phyloP scores from a whole-genome alignment of 2,888 invertebrate species.

The Panopea generosa region DNA sequence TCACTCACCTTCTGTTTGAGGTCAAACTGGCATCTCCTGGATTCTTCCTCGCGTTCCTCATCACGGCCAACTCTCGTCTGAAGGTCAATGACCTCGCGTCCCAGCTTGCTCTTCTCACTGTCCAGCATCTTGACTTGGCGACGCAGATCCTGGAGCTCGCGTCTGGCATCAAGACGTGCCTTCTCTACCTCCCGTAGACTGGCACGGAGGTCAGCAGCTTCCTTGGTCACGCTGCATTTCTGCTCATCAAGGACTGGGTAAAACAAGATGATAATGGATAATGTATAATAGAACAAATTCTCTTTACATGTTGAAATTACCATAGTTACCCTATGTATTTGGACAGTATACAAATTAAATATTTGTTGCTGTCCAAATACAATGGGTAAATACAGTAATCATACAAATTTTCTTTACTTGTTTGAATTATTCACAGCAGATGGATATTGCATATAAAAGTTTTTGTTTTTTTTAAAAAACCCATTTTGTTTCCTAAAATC shows the following conservation, averaged over 20 bases:
- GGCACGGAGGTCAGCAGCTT: conserved; percentile 90
- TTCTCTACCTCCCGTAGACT: conserved; percentile 91
- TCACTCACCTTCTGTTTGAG: conserved; percentile 85
- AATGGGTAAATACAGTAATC: too few species aligned
- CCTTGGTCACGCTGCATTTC: conserved; percentile 91
- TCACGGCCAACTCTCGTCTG: conserved; percentile 83
- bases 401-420: too few species aligned
- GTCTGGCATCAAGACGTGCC: conserved; percentile 89
- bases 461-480: too few species aligned
- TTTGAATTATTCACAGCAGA: too few species aligned
- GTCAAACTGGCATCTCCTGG: conserved; percentile 83
- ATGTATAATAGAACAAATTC: too few species aligned
- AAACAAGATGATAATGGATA: too few species aligned
- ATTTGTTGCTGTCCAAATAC: too few species aligned
- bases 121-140: conserved; percentile 85
- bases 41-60: conserved; percentile 85
- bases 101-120: conserved; percentile 84
- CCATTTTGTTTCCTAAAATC: too few species aligned
- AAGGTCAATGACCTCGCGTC: conserved; percentile 84
- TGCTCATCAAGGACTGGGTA: conserved; percentile 92
- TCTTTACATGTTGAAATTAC: too few species aligned
- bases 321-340: not conserved
- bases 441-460: too few species aligned
- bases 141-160: conserved; percentile 88
- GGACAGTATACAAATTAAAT: not conserved